These are phyloP conservation scores for Diplodus puntazzo DNA, from an alignment of 2,797 vertebrate species.

Conservation along the genomic window DNA sequence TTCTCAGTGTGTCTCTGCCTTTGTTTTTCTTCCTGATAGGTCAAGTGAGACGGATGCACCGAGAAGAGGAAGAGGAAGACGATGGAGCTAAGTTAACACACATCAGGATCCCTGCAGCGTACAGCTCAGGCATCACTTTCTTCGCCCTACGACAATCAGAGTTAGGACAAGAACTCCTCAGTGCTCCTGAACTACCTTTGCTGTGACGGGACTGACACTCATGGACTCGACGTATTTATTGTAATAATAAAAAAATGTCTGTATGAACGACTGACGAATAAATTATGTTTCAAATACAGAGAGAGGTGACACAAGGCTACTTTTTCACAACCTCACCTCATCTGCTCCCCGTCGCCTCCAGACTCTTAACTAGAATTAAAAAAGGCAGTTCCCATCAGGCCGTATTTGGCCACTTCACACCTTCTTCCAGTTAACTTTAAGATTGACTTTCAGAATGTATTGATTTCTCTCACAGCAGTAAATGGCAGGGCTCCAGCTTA, in stretches of 20 bases:
- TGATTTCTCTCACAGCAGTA: slow-evolving; percentile 46
- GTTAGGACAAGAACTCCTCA: slow-evolving; percentile 71
- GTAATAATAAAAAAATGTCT: neutral
- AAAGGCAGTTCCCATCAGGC: slow-evolving; percentile 7
- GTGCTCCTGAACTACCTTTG: slow-evolving; percentile 74
- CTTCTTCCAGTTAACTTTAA: slow-evolving; percentile 11
- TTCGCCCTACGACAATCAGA: slow-evolving; percentile 75
- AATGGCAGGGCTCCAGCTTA: slow-evolving; percentile 37
- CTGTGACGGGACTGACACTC: slow-evolving; percentile 33
- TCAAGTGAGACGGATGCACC: slow-evolving; percentile 79
- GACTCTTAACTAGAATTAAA: neutral
- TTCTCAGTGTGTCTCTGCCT: neutral
- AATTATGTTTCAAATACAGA: neutral
- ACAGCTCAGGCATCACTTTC: slow-evolving; percentile 84
- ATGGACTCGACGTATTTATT: slow-evolving; percentile 19
- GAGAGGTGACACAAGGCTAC: neutral
- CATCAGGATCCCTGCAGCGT: slow-evolving; percentile 83
- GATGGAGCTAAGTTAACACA: slow-evolving; percentile 59
- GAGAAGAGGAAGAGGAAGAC: slow-evolving; percentile 64
- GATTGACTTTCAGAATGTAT: slow-evolving; percentile 44
- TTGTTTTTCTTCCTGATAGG: slow-evolving; percentile 58
- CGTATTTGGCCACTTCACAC: slow-evolving; percentile 14
- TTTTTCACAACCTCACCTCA: neutral
- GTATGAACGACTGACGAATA: neutral
- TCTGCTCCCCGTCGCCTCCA: neutral